These are phyloP conservation scores for Hirundo rustica DNA, from an alignment of 2,797 vertebrate species.

Conservation along the genomic window DNA sequence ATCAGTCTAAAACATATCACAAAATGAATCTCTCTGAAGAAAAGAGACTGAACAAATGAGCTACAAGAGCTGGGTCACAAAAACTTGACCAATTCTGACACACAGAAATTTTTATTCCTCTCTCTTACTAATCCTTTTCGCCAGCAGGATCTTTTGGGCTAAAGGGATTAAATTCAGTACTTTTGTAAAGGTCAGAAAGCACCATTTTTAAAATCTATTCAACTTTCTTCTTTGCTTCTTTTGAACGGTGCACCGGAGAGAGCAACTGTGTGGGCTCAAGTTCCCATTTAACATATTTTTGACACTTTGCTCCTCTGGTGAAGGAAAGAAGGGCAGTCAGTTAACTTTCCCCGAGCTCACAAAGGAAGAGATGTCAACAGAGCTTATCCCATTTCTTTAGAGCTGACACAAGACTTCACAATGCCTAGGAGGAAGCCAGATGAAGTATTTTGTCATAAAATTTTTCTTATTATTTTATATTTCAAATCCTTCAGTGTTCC, in stretches of 20 bases:
- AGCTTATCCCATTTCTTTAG: not conserved
- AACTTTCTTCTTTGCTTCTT: slow-evolving; percentile 32
- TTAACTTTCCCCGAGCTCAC: not conserved
- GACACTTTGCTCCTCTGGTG: slow-evolving; percentile 16
- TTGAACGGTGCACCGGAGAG: not conserved
- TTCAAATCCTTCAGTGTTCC: not conserved
- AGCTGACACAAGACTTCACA: not conserved
- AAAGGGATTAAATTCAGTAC: slow-evolving; percentile 35
- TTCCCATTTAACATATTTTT: slow-evolving; percentile 44
- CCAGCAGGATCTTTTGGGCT: slow-evolving; percentile 1
- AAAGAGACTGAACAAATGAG: not conserved
- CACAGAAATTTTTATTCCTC: not conserved
- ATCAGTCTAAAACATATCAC: not conserved
- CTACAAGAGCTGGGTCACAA: not conserved
- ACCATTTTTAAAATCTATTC: slow-evolving; percentile 1
- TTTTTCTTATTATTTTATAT: not conserved
- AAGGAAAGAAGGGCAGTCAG: not conserved
- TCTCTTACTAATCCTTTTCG: slow-evolving; percentile 10
- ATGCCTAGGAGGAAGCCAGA: not conserved
- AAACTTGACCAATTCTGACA: slow-evolving; percentile 9
- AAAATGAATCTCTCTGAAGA: not conserved
- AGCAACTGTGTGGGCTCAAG: not conserved
- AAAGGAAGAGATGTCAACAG: slow-evolving; percentile 11
- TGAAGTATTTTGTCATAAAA: not conserved
- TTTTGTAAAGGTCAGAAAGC: slow-evolving; percentile 40